Conservation (phyloP, 2,888 invertebrate genomes). For the Argyra leucocephala region DNA sequence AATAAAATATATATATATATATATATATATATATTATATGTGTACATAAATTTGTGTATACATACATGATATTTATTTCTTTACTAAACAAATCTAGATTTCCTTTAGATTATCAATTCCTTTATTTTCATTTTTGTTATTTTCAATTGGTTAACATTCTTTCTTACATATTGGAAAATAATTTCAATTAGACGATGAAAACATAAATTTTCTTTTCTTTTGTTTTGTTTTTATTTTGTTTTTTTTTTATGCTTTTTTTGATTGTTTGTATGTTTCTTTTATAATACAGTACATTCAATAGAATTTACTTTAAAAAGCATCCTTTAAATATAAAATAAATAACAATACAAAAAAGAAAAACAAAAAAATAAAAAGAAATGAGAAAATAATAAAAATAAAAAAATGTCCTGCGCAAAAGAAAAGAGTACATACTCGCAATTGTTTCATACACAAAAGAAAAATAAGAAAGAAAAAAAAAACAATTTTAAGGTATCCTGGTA, state of each 20-base stretch:
- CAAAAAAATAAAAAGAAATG: not conserved
- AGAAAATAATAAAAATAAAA: not conserved
- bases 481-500: not conserved
- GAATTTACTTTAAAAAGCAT: not conserved
- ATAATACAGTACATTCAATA: not conserved
- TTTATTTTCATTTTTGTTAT: not conserved
- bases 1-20: not conserved
- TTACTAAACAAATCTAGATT: not conserved
- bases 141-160: not conserved
- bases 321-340: not conserved
- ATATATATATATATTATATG: not conserved
- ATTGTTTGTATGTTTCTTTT: not conserved
- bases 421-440: not conserved
- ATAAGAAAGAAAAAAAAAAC: not conserved
- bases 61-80: not conserved
- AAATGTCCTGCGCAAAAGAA: not conserved
- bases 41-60: not conserved
- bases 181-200: slow-evolving; percentile 1
- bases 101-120: not conserved
- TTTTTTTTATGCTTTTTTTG: not conserved
- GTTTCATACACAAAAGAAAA: not conserved
- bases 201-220: not conserved
- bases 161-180: not conserved
- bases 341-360: not conserved
- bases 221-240: not conserved